A percentile compares a stretch with the other conserved stretches of the same genome.
Conservation (phyloP, 1,140 invertebrate genomes). For the Geopemphigus sp. region DNA sequence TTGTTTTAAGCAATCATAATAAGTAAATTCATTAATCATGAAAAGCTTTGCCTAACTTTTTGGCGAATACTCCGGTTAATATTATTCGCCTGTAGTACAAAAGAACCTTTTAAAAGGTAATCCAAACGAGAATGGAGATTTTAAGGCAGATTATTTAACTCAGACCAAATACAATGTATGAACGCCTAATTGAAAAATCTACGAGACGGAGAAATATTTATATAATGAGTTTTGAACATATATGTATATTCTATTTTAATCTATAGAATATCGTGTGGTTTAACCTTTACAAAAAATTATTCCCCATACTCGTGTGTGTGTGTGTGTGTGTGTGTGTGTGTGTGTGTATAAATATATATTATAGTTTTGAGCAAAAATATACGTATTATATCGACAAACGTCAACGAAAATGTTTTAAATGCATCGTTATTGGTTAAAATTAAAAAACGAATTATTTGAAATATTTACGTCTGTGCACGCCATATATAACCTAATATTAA, state of each 20-base stretch:
- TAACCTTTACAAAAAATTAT: neutral
- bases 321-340: too few species aligned
- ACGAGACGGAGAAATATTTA: neutral
- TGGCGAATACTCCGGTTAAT: neutral
- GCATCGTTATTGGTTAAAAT: too few species aligned
- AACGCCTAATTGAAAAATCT: constrained; percentile 21
- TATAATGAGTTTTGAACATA: neutral
- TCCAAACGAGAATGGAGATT: neutral
- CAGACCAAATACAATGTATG: neutral
- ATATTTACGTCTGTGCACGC: too few species aligned
- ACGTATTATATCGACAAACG: too few species aligned
- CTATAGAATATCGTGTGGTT: neutral
- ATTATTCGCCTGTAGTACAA: neutral
- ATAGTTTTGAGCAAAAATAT: neutral
- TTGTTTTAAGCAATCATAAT: constrained; percentile 7
- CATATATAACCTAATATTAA: too few species aligned
- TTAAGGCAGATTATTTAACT: neutral
- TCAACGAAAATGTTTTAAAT: constrained; percentile 1
- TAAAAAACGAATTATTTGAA: too few species aligned
- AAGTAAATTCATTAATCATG: constrained; percentile 22
- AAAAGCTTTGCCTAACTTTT: constrained; percentile 15
- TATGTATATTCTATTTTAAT: neutral
- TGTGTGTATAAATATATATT: neutral
- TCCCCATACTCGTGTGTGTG: too few species aligned
- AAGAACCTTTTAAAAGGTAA: neutral